Base-by-base conservation (phyloP, 2,113 vertebrate species). In the Uria lomvia region DNA sequence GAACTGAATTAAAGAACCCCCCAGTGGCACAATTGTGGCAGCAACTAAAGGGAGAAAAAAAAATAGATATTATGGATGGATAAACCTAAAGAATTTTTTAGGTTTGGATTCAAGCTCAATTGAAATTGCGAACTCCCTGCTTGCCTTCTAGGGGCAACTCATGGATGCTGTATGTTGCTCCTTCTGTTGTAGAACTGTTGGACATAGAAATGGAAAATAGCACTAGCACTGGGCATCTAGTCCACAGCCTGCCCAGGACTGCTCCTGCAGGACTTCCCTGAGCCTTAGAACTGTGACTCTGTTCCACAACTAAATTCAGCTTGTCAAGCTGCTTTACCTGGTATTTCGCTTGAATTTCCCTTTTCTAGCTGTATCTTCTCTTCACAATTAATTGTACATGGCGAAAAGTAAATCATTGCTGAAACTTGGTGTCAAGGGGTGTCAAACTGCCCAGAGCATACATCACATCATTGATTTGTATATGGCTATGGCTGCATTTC, bases 41-140 rank as follows among this genome's bases (percentile, higher is more conserved):
- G 77, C 56, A 94, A 53, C 73, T 93, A 71, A 95, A 92, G 82
- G 56, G 59, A 87, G 27, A 56, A 58, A 91, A 91, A 92, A 77
- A 16, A 13, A 92, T 34, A 77, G 66, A 56, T 95, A 80, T 75
- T 87, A 95, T 4, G 84, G 70, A 80, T 85, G 91, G 63, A 82
- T 38, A 70, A 91, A 91, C n/a, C 50, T 70, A 74, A 49, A 95
- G 76, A 89, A 97, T 91, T 77, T 94, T 90, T 89, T 47, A 49
- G 26, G 45, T 86, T 96, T 94, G 50, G 32, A 59, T 90, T 96
- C 73, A 93, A 90, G 45, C 40, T 95, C 78, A 78, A 0, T 23
- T 88, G 56, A 87, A 95, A 87, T 17, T 55, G 20, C 83, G 45
- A 86, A 65, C 13, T 90, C 85, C 50, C 75, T 30, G 17, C n/a